These are phyloP conservation scores for Spermophilus dauricus DNA, from an alignment of 2,113 vertebrate species.

Conservation along the genomic window DNA sequence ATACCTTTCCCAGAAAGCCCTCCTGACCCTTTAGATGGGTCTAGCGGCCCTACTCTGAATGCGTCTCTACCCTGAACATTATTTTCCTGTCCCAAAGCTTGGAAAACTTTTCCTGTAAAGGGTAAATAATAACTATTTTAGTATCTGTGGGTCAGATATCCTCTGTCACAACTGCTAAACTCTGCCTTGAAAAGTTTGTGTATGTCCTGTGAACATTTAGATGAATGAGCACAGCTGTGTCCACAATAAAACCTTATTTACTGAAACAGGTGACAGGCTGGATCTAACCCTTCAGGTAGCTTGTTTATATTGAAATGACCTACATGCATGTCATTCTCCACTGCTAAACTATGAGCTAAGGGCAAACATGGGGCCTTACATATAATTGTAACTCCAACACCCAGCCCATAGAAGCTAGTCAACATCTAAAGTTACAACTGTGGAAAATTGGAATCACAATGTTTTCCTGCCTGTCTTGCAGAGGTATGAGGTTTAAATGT, in stretches of 20 bases:
- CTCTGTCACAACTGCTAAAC: not conserved
- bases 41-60: not conserved
- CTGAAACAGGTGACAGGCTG: not conserved
- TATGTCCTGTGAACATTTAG: not conserved
- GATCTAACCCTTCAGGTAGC: not conserved
- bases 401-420: not conserved
- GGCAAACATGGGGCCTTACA: not conserved
- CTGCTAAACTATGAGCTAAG: not conserved
- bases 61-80: not conserved
- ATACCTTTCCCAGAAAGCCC: not conserved
- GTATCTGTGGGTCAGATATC: not conserved
- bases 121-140: not conserved
- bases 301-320: not conserved
- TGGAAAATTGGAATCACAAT: not conserved
- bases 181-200: too few species aligned
- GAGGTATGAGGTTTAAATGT: not conserved
- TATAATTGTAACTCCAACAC: not conserved
- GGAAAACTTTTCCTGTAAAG: not conserved
- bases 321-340: not conserved
- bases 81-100: not conserved
- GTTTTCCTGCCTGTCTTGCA: not conserved
- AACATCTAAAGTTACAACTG: not conserved
- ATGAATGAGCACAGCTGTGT: not conserved
- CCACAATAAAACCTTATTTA: not conserved
- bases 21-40: not conserved